These are phyloP conservation scores for Ectropis crepuscularia DNA, from an alignment of 2,888 invertebrate species.

Conservation along the genomic window DNA sequence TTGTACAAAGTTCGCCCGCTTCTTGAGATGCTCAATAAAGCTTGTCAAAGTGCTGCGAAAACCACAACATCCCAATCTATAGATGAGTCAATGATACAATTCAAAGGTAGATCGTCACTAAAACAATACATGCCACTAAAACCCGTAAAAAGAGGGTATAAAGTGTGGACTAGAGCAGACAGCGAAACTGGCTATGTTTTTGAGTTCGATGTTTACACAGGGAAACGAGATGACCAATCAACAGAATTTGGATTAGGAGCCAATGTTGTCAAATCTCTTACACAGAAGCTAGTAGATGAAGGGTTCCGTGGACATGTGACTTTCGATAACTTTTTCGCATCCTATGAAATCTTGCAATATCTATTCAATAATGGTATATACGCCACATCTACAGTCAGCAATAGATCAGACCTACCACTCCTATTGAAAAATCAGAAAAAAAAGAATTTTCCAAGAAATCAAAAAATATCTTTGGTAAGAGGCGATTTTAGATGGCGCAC, in stretches of 20 bases:
- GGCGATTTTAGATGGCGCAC: slow-evolving; percentile 40
- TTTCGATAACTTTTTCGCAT: slow-evolving; percentile 30
- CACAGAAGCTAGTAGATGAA: background rate
- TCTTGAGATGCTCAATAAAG: slow-evolving; percentile 4
- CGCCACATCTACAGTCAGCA: slow-evolving; percentile 16
- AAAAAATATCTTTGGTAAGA: slow-evolving; percentile 31
- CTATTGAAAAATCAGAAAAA: slow-evolving; percentile 19
- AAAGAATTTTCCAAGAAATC: slow-evolving; percentile 9
- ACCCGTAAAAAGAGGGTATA: slow-evolving; percentile 6
- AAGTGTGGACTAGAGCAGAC: slow-evolving; percentile 24
- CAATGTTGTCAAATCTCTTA: background rate
- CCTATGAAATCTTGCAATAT: background rate
- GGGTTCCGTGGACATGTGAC: slow-evolving; percentile 22
- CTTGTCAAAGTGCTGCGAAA: slow-evolving; percentile 26
- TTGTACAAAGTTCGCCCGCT: slow-evolving; percentile 8
- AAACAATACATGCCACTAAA: slow-evolving; percentile 15
- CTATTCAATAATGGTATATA: slow-evolving; percentile 5
- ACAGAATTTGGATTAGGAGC: slow-evolving; percentile 16
- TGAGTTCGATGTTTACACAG: slow-evolving; percentile 28
- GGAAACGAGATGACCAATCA: slow-evolving; percentile 26
- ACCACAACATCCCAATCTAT: slow-evolving; percentile 27
- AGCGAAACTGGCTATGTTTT: slow-evolving; percentile 31
- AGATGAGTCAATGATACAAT: slow-evolving; percentile 27
- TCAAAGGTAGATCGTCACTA: slow-evolving; percentile 18
- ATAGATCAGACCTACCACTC: slow-evolving; percentile 24